These are phyloP conservation scores for Ellobius talpinus DNA, from an alignment of 2,113 vertebrate genomes.

Conservation along the genomic window DNA sequence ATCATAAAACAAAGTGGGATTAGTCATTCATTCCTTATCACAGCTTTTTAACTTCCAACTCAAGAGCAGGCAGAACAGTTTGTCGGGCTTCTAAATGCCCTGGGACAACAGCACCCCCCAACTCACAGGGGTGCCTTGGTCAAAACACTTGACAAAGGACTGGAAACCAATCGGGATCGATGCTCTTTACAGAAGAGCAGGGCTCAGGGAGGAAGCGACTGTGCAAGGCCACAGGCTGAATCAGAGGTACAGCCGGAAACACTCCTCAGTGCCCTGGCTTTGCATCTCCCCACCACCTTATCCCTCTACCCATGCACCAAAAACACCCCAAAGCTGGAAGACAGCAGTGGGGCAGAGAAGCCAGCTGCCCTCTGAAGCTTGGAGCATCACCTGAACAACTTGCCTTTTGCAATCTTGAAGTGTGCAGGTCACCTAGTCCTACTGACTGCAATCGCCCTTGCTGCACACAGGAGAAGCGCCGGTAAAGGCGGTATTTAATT, in stretches of 20 bases:
- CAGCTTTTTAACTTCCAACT: constrained; percentile 60
- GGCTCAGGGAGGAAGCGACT: constrained; percentile 51
- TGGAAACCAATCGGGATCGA: constrained; percentile 44
- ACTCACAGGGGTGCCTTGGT: neutral
- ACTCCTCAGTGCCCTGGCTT: constrained; percentile 10
- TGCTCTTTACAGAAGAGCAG: constrained; percentile 38
- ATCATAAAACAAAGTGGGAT: constrained; percentile 69
- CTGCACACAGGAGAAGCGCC: neutral
- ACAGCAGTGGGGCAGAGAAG: neutral
- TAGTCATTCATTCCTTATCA: constrained; percentile 64
- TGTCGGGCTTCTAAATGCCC: constrained; percentile 29
- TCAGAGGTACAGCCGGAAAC: constrained; percentile 64
- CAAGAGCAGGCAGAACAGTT: constrained; percentile 47
- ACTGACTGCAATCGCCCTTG: neutral
- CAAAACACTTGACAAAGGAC: constrained; percentile 68
- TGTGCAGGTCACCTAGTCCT: neutral
- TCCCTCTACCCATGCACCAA: neutral
- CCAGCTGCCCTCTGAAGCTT: neutral
- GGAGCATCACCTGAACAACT: neutral
- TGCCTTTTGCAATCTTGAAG: neutral
- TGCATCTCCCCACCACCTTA: neutral
- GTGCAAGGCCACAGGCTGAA: constrained; percentile 65
- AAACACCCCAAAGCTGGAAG: neutral
- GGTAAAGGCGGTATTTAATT: neutral
- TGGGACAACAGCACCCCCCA: neutral